A percentile compares a stretch with the other conserved stretches of the same genome.
phyloP scores from a whole-genome alignment of 2,797 vertebrate species.

The Platyrinchus mystaceus region DNA sequence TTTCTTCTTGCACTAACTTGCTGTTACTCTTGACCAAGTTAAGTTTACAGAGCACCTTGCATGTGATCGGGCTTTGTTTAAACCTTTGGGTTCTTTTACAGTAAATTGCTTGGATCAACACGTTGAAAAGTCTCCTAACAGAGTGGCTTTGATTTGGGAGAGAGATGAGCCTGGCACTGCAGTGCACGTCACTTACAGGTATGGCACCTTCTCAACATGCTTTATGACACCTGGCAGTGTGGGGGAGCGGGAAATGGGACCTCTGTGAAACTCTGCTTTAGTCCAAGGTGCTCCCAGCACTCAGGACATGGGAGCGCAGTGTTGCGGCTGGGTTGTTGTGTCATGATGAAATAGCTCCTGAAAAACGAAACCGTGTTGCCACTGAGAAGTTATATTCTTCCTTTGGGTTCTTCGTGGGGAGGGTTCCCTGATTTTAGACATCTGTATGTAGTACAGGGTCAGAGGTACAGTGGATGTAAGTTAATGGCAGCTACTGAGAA shows the following conservation, averaged over 20 bases:
- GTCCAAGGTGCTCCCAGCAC: not conserved
- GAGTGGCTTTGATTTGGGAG: constrained; percentile 94
- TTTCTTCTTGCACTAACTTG: not conserved
- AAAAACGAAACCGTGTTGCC: not conserved
- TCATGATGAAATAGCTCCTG: not conserved
- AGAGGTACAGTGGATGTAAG: not conserved
- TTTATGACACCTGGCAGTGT: not conserved
- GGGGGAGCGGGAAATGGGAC: not conserved
- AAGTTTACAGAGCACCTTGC: not conserved
- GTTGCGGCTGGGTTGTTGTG: not conserved
- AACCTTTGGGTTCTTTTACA: constrained; percentile 67
- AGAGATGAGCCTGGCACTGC: constrained; percentile 90
- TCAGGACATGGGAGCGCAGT: rapidly evolving
- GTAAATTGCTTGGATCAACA: constrained; percentile 97
- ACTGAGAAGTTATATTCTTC: not conserved
- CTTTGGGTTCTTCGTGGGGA: not conserved
- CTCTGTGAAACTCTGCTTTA: not conserved
- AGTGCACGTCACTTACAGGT: constrained; percentile 91
- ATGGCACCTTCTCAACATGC: not conserved
- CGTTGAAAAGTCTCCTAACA: constrained; percentile 81
- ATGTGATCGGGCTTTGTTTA: not conserved
- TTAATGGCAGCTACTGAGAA: not conserved
- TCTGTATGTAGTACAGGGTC: not conserved
- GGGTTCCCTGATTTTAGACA: not conserved
- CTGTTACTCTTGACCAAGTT: not conserved